Percentiles rank a stretch among this genome's conserved stretches.
phyloP scores from a whole-genome alignment of 2,888 invertebrate species.

The Calephelis perditalis region DNA sequence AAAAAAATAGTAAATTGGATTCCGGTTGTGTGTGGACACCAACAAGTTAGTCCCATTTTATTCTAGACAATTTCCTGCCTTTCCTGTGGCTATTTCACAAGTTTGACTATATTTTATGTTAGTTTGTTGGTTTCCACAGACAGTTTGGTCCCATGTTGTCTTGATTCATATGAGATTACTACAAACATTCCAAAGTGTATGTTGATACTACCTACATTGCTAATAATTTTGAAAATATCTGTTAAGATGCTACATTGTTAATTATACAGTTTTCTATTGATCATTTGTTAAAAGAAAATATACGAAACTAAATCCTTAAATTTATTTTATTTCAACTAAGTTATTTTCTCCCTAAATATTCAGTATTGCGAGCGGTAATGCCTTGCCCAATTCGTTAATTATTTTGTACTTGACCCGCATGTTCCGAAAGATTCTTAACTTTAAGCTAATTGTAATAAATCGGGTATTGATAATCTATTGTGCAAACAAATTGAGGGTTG shows the following conservation, averaged over 20 bases:
- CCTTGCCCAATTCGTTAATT: conserved; percentile 36
- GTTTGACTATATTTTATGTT: conserved; percentile 33
- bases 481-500: conserved; percentile 40
- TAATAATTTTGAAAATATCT: conserved; percentile 75
- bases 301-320: conserved; percentile 76
- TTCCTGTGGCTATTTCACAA: conserved; percentile 35
- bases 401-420: conserved; percentile 70
- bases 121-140: conserved; percentile 28
- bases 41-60: conserved; percentile 45
- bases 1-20: conserved; percentile 68
- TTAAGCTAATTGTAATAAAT: conserved; percentile 32
- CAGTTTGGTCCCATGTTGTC: conserved; percentile 38
- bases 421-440: conserved; percentile 33
- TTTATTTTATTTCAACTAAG: conserved; percentile 48
- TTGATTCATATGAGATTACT: conserved; percentile 71
- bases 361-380: conserved; percentile 15
- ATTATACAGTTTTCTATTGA: conserved; percentile 79
- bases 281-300: conserved; percentile 79
- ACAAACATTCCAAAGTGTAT: conserved; percentile 78
- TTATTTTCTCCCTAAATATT: conserved; percentile 20
- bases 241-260: conserved; percentile 78
- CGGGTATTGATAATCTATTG: conserved; percentile 36
- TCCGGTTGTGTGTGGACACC: conserved; percentile 35
- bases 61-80: conserved; percentile 44
- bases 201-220: conserved; percentile 76